Conservation (phyloP, 2,113 vertebrate genomes). For the Pteronura brasiliensis region DNA sequence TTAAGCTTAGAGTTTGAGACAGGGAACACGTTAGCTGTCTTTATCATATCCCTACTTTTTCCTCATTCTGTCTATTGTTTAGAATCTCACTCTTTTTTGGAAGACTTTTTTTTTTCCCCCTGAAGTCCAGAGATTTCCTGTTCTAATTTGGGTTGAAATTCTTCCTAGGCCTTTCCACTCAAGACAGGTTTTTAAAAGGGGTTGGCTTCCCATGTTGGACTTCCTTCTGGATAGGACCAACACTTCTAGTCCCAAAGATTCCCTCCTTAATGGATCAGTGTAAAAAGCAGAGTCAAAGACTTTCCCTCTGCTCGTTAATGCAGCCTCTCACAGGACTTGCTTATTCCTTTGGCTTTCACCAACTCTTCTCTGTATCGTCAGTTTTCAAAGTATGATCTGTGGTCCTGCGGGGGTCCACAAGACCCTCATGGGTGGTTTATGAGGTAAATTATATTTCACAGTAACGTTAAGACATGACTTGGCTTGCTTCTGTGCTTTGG, state of each 20-base stretch:
- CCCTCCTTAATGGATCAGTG: not conserved
- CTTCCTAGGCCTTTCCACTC: not conserved
- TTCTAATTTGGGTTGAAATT: constrained; percentile 19
- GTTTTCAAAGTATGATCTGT: not conserved
- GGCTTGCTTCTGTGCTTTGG: not conserved
- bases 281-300: not conserved
- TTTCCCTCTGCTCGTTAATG: not conserved
- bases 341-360: not conserved
- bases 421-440: not conserved
- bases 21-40: not conserved
- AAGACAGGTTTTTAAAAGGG: not conserved
- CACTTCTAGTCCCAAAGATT: not conserved
- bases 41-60: not conserved
- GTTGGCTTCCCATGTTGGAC: not conserved
- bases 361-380: not conserved
- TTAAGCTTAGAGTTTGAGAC: not conserved
- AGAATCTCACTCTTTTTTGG: not conserved
- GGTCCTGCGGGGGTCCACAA: not conserved
- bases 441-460: not conserved
- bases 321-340: not conserved
- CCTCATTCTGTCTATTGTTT: not conserved
- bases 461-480: not conserved
- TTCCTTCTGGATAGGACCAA: not conserved
- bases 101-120: not conserved
- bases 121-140: not conserved